Base-by-base conservation (phyloP, 1,140 invertebrate species). In the Drusus annulatus region DNA sequence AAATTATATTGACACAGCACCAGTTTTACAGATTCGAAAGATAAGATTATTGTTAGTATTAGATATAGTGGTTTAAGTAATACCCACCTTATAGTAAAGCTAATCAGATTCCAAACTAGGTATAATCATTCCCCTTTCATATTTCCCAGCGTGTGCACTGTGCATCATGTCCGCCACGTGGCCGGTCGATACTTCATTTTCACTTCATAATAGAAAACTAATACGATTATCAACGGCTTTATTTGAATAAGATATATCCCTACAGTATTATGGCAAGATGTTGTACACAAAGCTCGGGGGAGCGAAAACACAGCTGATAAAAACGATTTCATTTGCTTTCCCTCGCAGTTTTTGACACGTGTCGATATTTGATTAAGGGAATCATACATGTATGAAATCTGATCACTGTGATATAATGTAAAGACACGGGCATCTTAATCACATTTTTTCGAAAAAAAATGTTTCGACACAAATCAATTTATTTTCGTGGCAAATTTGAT, bases 101-200 rank as follows among this genome's bases (percentile, higher is more conserved):
- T 45, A 45, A 8, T 45, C 13, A 13, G 31, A 8, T 36, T 7
- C 8, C 36, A 13, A 45, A 45, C 31, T 7, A 36, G 31, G 4
- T 7, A 36, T 13, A 45, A 8, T 13, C 5, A 10, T 45, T 45
- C 54, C 19, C n/a, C 54, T 56, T 17, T 10, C 2, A 56, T 10
- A 21, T 21, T 21, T n/a, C 8, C 54, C n/a, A 21, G 56, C 56
- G 6, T 17, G 56, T 60, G 56, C 56, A 21, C 56, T 19, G 56
- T 0, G 45, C n/a, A 21, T 17, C 21, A 77, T 45, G 58, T 45
- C 45, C 3, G 76, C 19, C 76, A 77, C 76, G 76, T 77, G 76
- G 21, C 76, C 58, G 51, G 45, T 77, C 76, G 76, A 77, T 77
- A 77, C 76, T 76, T 63, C 54, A 65, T 77, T 77, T 50, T 23